Percentiles rank a stretch among this genome's conserved stretches.
These are phyloP conservation scores for Tenodera sinensis DNA, from an alignment of 2,888 invertebrate genomes.

Conservation along the genomic window DNA sequence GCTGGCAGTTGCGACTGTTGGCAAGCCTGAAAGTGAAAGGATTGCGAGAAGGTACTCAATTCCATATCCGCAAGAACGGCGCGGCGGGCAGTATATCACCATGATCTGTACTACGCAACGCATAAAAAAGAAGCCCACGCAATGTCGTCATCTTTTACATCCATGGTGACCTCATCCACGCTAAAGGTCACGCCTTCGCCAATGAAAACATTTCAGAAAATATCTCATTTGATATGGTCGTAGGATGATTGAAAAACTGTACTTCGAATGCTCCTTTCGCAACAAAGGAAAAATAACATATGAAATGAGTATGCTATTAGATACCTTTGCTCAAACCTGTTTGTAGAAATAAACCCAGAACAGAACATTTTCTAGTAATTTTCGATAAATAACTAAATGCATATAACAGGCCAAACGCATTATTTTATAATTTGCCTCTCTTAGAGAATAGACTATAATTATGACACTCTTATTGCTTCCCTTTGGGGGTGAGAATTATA, in stretches of 20 bases:
- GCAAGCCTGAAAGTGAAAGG: not conserved
- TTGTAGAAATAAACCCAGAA: too few species aligned
- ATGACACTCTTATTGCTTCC: too few species aligned
- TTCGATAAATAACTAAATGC: too few species aligned
- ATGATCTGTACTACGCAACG: not conserved
- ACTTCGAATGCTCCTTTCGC: not conserved
- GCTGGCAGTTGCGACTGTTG: not conserved
- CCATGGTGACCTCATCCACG: constrained; percentile 21
- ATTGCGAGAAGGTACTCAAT: not conserved
- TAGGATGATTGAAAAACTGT: not conserved
- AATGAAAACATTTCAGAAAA: not conserved
- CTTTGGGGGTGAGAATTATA: too few species aligned
- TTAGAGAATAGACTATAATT: too few species aligned
- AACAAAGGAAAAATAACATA: too few species aligned
- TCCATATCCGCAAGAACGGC: not conserved
- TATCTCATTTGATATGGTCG: not conserved
- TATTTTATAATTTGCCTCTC: too few species aligned
- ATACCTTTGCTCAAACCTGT: too few species aligned
- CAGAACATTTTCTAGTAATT: too few species aligned
- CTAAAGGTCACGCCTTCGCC: constrained; percentile 21
- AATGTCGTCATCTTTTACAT: constrained; percentile 21
- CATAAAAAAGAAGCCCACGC: constrained; percentile 7
- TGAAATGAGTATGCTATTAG: too few species aligned
- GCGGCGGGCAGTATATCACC: not conserved
- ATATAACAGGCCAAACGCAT: too few species aligned